These are phyloP conservation scores for Wiebesia pumilae DNA, from an alignment of 1,140 invertebrate species.

Conservation along the genomic window DNA sequence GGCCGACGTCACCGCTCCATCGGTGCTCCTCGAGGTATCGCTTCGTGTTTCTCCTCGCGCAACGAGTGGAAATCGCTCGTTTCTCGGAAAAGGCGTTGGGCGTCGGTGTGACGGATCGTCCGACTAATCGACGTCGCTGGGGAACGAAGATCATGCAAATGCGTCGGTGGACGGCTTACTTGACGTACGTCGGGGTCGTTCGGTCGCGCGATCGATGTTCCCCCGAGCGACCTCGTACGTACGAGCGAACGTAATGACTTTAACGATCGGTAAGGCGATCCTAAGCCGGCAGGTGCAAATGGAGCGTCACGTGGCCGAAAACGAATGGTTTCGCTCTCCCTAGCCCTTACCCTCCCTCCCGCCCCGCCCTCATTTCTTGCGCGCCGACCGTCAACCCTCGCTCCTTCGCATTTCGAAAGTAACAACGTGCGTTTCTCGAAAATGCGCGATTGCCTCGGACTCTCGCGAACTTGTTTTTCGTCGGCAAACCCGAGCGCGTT, in stretches of 20 bases:
- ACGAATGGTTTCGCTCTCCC: not conserved
- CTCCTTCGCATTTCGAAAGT: not conserved
- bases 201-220: slow-evolving; percentile 2
- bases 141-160: not conserved
- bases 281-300: slow-evolving; percentile 23
- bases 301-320: slow-evolving; percentile 26
- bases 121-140: too few relatives aligned
- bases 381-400: not conserved
- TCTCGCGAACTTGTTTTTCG: not conserved
- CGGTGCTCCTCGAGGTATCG: too few relatives aligned
- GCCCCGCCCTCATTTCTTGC: not conserved
- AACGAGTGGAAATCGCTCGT: not conserved
- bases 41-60: too few relatives aligned
- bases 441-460: too few relatives aligned
- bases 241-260: not conserved
- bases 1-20: not conserved
- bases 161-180: not conserved
- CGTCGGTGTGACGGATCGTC: too few relatives aligned
- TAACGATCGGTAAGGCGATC: slow-evolving; percentile 32
- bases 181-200: not conserved
- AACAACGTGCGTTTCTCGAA: too few relatives aligned
- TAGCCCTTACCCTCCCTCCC: not conserved
- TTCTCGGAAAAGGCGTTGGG: not conserved
- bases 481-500: too few relatives aligned
- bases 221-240: not conserved